Base-by-base conservation (phyloP, 2,113 vertebrate species). In the Eudyptes chrysolophus region DNA sequence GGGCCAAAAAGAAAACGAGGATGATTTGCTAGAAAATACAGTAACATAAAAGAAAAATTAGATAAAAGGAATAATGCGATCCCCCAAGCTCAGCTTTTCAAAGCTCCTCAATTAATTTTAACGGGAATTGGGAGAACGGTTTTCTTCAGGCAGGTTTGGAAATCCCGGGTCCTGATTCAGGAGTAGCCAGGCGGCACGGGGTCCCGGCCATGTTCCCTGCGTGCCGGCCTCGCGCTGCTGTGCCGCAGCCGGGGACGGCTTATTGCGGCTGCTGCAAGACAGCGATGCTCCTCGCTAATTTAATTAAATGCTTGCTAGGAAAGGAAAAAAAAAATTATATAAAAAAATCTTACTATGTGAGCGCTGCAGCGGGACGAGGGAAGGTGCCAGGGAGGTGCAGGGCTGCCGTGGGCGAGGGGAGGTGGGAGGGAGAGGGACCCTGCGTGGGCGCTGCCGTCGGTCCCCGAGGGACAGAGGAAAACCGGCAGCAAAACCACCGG, bases 401-500 rank as follows among this genome's bases (percentile, higher is more conserved):
- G 18, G 42, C 44, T 55, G 77, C 69, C 1, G 20, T 2, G 36
- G 20, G 48, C 0, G 16, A 71, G 48, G 58, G 32, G 32, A 38
- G n/a, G 16, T 0, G 69, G 64, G 65, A 61, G 57, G 58, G 60
- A 46, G 75, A 32, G 16, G 65, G 46, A n/a, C 26, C 21, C 74
- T 16, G 57, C 0, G 5, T 1, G 10, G 89, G 42, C 2, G 36
- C 42, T 21, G 58, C 26, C 3, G 4, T 5, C 1, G 10, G 44
- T 22, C 32, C 29, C 11, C 1, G 3, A 16, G 3, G 0, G 48
- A 25, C 26, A 49, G 42, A 48, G 71, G 21, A 13, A 40, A 58
- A 21, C 16, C 34, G 1, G 2, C 0, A 46, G 66, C 20, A 11
- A 44, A 60, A 19, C 14, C 52, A 1, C 2, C 0, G 0, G 22